Evolutionary conservation across 2,113 vertebrate genomes (phyloP), one percentile per base, ranked within the genome.

Genomic region (Leucosticte australis): DNA sequence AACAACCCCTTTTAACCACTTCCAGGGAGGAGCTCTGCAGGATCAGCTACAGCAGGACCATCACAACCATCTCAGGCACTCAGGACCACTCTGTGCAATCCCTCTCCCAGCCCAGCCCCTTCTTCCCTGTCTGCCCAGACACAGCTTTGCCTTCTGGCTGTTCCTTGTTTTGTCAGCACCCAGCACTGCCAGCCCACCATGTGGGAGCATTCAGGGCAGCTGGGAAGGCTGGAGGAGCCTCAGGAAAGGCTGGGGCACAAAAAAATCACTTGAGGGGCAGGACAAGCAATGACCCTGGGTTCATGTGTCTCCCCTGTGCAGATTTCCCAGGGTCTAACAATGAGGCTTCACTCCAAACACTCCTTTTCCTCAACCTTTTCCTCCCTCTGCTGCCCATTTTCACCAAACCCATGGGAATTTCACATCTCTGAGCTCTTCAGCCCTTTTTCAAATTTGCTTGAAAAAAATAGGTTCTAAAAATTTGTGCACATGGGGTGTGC

Each of bases 181-280:
- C 10, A 12, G 37, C 13, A 21, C 19, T 15, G 42, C 69, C 7
- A 3, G 1, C 11, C 19, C 18, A 4, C 8, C 0, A 2, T 10
- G 4, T 55, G 85, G 68, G 56, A 49, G 33, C n/a, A 19, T 42
- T n/a, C 64, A 18, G 27, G 11, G n/a, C 73, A 52, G 1, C 9
- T 11, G n/a, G 56, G 20, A 57, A 17, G 26, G 22, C 1, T 63
- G 68, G 52, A 46, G 18, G 39, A 82, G 18, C 53, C 63, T 44
- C 50, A n/a, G 87, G 63, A 83, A 69, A 69, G 27, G 31, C 44
- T 86, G 39, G 1, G 2, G 64, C 52, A 75, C 31, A 55, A 41
- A 50, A 73, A 69, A 87, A 65, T 23, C 59, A 5, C 2, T 3
- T 7, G 52, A 22, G 13, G 41, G 21, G n/a, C 4, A 39, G 49